phyloP scores from a whole-genome alignment of 2,113 vertebrate species.

The Phalacrocorax brasilianus region DNA sequence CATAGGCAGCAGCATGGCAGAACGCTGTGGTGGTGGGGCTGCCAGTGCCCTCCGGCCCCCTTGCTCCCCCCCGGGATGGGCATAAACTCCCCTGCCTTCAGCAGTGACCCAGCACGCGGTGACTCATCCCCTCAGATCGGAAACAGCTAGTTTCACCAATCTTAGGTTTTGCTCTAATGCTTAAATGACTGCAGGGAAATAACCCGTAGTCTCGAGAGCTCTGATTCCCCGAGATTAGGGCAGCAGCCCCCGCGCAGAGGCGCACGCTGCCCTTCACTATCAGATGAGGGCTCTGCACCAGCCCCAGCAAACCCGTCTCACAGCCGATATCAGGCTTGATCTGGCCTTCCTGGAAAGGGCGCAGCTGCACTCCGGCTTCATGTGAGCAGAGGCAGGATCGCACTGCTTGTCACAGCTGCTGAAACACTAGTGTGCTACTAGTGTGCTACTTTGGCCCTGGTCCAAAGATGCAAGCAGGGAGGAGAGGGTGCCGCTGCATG shows the following conservation, averaged over 20 bases:
- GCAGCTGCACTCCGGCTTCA: neutral
- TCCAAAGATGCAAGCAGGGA: accelerated
- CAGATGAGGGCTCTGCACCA: neutral
- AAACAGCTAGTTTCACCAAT: neutral
- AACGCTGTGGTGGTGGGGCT: neutral
- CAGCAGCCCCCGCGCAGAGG: neutral
- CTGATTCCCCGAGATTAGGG: conserved; percentile 34
- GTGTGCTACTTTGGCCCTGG: too few species aligned
- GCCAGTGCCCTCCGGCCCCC: accelerated
- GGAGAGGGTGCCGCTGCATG: accelerated
- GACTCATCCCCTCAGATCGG: neutral
- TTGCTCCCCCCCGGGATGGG: accelerated
- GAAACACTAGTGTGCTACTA: accelerated
- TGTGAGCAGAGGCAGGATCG: neutral
- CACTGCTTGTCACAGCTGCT: accelerated
- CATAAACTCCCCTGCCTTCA: neutral
- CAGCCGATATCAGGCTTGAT: neutral
- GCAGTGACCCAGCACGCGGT: accelerated
- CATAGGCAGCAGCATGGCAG: neutral
- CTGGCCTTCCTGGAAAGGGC: conserved; percentile 27
- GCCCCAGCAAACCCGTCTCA: neutral
- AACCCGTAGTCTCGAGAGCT: neutral
- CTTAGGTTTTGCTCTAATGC: neutral
- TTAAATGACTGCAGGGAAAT: neutral
- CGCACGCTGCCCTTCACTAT: neutral